phyloP scores from a whole-genome alignment of 2,113 vertebrate species.

The Brachyistius frenatus region DNA sequence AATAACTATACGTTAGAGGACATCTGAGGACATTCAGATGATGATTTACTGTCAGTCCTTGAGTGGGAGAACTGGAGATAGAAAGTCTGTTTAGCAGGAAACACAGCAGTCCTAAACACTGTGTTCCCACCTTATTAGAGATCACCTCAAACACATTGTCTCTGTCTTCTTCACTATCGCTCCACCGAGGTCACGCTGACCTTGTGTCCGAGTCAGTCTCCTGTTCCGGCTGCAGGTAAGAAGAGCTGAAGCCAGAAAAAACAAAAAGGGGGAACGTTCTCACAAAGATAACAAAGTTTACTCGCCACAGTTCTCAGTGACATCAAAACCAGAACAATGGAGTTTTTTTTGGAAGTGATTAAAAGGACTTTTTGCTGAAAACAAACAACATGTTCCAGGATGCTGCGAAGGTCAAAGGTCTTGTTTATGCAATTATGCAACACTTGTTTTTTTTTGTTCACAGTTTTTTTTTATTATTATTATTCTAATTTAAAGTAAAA shows the following conservation, averaged over 20 bases:
- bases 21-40: constrained; percentile 16
- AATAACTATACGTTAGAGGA: background rate
- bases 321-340: constrained; percentile 11
- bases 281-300: constrained; percentile 54
- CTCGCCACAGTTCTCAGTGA: background rate
- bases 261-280: constrained; percentile 17
- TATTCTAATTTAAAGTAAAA: too few species aligned
- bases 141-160: constrained; percentile 34
- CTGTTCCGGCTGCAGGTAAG: constrained; percentile 58
- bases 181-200: constrained; percentile 19
- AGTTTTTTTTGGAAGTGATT: background rate
- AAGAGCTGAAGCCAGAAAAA: background rate
- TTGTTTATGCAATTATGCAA: background rate
- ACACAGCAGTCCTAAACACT: constrained; percentile 14
- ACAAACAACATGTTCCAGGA: background rate
- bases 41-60: constrained; percentile 26
- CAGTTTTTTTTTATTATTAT: background rate
- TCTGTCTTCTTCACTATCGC: constrained; percentile 17
- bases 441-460: background rate
- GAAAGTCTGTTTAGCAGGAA: constrained; percentile 44
- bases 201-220: constrained; percentile 38
- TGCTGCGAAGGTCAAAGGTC: background rate
- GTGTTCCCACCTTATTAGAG: constrained; percentile 46
- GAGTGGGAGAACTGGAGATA: constrained; percentile 48
- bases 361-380: background rate